A percentile compares a stretch with the other conserved stretches of the same genome.
These are phyloP conservation scores for Paramuricea clavata DNA, from an alignment of 92 coral and sea anemone genomes.

Conservation along the genomic window DNA sequence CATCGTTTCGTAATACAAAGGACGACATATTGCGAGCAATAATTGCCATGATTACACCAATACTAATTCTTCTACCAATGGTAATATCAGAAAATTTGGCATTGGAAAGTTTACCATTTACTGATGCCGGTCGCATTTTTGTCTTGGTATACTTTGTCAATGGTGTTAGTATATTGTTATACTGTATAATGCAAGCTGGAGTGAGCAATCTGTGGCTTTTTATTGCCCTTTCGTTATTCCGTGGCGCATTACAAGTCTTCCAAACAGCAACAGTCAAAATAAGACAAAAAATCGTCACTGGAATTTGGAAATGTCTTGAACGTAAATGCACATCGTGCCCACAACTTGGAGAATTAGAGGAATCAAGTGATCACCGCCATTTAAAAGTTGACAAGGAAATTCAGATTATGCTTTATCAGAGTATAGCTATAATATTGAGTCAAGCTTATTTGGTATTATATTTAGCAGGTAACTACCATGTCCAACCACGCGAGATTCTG, in stretches of 20 bases:
- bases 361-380: constrained; percentile 10
- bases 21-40: not conserved
- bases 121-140: constrained; percentile 9
- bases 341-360: not conserved
- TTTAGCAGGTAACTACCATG: not conserved
- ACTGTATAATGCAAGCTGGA: constrained; percentile 41
- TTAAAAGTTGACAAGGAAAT: constrained; percentile 37
- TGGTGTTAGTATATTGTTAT: constrained; percentile 26
- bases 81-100: constrained; percentile 29
- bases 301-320: constrained; percentile 26
- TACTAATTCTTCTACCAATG: not conserved
- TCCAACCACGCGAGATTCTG: not conserved
- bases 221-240: constrained; percentile 20
- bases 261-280: constrained; percentile 27
- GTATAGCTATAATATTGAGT: constrained; percentile 25
- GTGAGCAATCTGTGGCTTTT: not conserved
- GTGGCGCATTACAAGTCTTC: constrained; percentile 13
- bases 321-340: constrained; percentile 6
- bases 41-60: constrained; percentile 32
- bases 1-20: constrained; percentile 6
- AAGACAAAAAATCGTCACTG: constrained; percentile 19
- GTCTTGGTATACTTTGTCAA: constrained; percentile 24
- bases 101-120: constrained; percentile 3
- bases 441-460: constrained; percentile 40
- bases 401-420: constrained; percentile 37